A percentile compares a stretch with the other conserved stretches of the same genome.
Conservation (phyloP, 2,113 vertebrate species). For the Mesembrinibis cayennensis region DNA sequence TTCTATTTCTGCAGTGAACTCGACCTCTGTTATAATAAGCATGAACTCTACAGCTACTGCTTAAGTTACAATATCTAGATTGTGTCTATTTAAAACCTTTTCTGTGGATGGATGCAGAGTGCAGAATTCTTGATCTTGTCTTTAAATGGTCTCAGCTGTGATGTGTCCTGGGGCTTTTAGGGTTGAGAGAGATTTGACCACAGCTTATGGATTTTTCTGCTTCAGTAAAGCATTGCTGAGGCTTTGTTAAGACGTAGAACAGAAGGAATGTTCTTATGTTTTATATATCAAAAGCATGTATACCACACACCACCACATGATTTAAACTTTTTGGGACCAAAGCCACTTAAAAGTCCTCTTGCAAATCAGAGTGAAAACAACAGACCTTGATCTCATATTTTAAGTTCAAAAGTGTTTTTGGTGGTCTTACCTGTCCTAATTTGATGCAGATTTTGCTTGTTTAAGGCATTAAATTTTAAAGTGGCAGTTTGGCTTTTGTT, state of each 20-base stretch:
- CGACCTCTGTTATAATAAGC: neutral
- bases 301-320: neutral
- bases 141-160: neutral
- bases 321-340: neutral
- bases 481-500: neutral
- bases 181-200: neutral
- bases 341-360: neutral
- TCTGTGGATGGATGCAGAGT: neutral
- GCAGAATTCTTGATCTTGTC: neutral
- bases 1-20: neutral
- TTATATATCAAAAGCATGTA: neutral
- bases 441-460: neutral
- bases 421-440: neutral
- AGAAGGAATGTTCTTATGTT: neutral
- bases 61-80: neutral
- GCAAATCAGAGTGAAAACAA: neutral
- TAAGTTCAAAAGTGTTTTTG: neutral
- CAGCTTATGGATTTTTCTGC: neutral
- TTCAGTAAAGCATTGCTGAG: neutral
- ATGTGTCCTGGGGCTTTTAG: neutral
- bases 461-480: neutral
- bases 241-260: neutral
- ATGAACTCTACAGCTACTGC: neutral
- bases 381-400: neutral
- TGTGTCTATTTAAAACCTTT: neutral